A percentile compares a stretch with the other conserved stretches of the same genome.
These are phyloP conservation scores for Amazona vittata DNA, from an alignment of 2,113 vertebrate species.

Conservation along the genomic window DNA sequence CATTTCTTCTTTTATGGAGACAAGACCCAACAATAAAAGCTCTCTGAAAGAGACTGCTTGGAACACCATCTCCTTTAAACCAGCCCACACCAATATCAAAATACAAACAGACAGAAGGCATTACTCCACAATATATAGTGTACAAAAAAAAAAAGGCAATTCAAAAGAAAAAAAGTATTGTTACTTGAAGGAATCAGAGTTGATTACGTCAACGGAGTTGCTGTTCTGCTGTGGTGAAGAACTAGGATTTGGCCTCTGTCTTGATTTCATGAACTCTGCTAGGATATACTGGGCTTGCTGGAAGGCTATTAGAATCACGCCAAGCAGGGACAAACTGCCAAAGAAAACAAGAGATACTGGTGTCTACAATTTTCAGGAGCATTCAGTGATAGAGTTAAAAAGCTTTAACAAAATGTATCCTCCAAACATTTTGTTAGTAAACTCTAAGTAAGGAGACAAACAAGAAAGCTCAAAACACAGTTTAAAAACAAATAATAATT, in stretches of 20 bases:
- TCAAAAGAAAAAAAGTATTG: not conserved
- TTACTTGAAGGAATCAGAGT: constrained; percentile 87
- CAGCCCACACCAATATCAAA: not conserved
- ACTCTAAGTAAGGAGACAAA: not conserved
- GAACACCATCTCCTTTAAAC: not conserved
- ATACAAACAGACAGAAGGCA: not conserved
- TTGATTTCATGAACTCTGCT: constrained; percentile 86
- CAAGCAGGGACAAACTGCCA: constrained; percentile 89
- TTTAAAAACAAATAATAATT: not conserved
- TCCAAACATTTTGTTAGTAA: not conserved
- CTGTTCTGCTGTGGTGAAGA: constrained; percentile 77
- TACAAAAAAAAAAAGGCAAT: not conserved
- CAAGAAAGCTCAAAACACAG: not conserved
- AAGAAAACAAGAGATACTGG: not conserved
- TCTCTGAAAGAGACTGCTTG: not conserved
- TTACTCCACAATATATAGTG: not conserved
- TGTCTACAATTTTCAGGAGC: not conserved
- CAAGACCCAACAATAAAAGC: not conserved
- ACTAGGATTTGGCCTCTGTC: constrained; percentile 83
- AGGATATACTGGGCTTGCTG: constrained; percentile 96
- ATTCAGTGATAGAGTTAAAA: not conserved
- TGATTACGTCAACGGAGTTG: constrained; percentile 76
- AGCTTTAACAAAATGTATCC: not conserved
- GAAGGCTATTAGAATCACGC: constrained; percentile 93
- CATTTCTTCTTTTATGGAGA: not conserved